Percentiles rank a stretch among this genome's conserved stretches.
Evolutionary conservation across 2,797 vertebrate species (phyloP).

Genomic region (Catamblyrhynchus diadema): DNA sequence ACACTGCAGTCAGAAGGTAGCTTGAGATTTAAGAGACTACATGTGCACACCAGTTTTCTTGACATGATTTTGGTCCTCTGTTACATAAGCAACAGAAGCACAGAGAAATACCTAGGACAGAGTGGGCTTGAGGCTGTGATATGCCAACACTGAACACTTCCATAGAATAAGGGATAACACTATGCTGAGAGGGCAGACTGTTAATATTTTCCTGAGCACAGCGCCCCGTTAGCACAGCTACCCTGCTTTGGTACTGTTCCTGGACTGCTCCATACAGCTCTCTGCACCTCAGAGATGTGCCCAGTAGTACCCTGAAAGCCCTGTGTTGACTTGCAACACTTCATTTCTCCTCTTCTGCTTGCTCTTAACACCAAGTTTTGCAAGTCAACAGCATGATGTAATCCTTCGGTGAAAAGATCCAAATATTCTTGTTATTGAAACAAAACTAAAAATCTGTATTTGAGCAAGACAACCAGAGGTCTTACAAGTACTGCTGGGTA

Average conservation of each 20-base stretch:
- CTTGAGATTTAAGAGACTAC: neutral
- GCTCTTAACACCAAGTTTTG: neutral
- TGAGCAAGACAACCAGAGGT: neutral
- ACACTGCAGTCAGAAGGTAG: neutral
- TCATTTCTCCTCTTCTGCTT: neutral
- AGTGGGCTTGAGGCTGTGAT: neutral
- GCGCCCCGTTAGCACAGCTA: neutral
- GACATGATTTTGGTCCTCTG: neutral
- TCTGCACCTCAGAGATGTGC: neutral
- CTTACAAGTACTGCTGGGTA: neutral
- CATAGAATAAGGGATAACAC: neutral
- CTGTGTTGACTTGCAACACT: rapidly evolving
- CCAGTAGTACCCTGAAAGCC: neutral
- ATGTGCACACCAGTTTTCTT: neutral
- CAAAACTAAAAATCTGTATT: neutral
- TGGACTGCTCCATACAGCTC: rapidly evolving
- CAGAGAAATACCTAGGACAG: neutral
- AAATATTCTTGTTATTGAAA: neutral
- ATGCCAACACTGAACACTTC: neutral
- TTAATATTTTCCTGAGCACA: neutral
- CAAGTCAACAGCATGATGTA: neutral
- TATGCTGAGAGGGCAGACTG: neutral
- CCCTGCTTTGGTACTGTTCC: neutral
- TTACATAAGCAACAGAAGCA: neutral
- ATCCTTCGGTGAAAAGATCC: neutral